phyloP scores from a whole-genome alignment of 2,113 vertebrate genomes.

The Pleuronectes platessa region DNA sequence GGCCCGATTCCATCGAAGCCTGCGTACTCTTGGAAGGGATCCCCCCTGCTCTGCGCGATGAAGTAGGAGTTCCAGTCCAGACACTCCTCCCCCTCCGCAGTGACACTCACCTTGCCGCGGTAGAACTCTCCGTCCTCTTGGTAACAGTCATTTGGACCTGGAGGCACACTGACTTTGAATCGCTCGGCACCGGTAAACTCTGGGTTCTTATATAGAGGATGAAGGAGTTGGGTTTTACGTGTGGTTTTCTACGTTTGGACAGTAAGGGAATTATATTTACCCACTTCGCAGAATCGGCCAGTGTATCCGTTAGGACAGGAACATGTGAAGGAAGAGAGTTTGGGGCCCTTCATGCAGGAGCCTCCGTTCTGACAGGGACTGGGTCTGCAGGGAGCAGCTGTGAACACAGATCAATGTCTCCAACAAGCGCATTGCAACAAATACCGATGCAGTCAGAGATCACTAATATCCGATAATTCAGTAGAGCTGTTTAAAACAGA shows the following conservation, averaged over 20 bases:
- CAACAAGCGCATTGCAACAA: background rate
- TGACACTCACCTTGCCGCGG: conserved; percentile 60
- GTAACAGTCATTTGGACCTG: conserved; percentile 72
- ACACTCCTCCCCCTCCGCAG: conserved; percentile 59
- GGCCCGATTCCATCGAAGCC: conserved; percentile 57
- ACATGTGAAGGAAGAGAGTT: conserved; percentile 54
- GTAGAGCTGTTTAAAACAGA: background rate
- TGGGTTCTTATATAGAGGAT: background rate
- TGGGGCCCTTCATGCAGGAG: conserved; percentile 47
- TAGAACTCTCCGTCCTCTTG: conserved; percentile 65
- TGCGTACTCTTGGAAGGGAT: conserved; percentile 42
- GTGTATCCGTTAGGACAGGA: conserved; percentile 56
- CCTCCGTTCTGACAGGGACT: conserved; percentile 76
- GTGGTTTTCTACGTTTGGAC: no score
- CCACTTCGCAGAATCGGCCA: conserved; percentile 65
- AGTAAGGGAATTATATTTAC: background rate
- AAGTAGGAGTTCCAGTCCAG: conserved; percentile 75
- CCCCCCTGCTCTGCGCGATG: conserved; percentile 34
- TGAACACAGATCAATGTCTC: background rate
- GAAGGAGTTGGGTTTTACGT: background rate
- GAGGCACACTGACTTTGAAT: background rate
- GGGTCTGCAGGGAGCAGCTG: conserved; percentile 64
- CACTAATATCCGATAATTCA: no score
- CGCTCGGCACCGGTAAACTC: background rate
- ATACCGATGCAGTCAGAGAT: background rate